These are phyloP conservation scores for Drosophila emarginata DNA, from an alignment of 2,888 invertebrate genomes.

Conservation along the genomic window DNA sequence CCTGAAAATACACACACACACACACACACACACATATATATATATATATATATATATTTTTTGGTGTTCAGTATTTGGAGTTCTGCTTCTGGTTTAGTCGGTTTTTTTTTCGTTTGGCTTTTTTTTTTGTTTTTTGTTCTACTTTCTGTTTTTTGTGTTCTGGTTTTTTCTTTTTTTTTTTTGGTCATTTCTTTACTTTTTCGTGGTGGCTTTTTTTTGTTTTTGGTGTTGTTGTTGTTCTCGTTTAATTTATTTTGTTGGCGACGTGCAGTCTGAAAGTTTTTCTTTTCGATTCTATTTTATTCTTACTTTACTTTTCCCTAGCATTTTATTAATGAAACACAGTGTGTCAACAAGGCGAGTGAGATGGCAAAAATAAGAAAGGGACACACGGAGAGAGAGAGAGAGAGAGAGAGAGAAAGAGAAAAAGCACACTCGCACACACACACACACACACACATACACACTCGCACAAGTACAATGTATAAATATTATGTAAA, in stretches of 20 bases:
- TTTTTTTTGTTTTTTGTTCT: background rate
- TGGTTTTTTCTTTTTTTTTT: background rate
- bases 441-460: slow-evolving; percentile 17
- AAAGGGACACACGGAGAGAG: background rate
- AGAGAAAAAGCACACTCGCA: background rate
- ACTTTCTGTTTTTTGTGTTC: slow-evolving; percentile 4
- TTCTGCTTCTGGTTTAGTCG: background rate
- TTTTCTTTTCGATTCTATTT: slow-evolving; percentile 51
- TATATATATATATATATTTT: no score
- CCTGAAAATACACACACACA: background rate
- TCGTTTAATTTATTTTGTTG: slow-evolving; percentile 29
- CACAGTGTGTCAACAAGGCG: slow-evolving; percentile 61
- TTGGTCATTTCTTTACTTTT: background rate
- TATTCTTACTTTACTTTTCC: slow-evolving; percentile 17
- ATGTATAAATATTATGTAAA: slow-evolving; percentile 77
- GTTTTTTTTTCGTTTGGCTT: background rate
- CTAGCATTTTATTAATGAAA: slow-evolving; percentile 67
- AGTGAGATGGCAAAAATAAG: slow-evolving; percentile 2
- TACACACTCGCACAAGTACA: slow-evolving; percentile 46
- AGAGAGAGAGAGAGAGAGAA: background rate
- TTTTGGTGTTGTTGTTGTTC: slow-evolving; percentile 4
- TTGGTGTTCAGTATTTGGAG: background rate
- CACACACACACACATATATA: no score
- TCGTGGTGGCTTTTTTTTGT: background rate
- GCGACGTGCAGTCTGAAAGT: slow-evolving; percentile 68